Evolutionary conservation across 2,113 vertebrate genomes (phyloP), one percentile per base, ranked within the genome.

Genomic region (Pagrus major): DNA sequence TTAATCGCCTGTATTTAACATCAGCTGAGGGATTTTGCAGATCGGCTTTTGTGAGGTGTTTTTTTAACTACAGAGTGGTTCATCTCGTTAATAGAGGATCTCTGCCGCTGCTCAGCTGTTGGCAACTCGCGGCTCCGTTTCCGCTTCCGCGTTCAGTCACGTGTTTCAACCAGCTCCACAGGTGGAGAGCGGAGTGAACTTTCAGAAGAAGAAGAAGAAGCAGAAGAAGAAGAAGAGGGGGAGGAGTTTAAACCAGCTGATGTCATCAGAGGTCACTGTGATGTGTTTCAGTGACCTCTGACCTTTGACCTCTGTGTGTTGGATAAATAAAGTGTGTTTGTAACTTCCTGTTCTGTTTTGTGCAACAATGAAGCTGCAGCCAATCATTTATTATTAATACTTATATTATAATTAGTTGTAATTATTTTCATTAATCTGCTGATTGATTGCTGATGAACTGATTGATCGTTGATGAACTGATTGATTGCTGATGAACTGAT

Each of bases 131-230:
- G 41, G 33, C 58, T 71, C 84, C 5, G 66, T 89, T 93, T 93
- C 92, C 91, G 90, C 86, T 94, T 93, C 92, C 93, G 85, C 82
- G 83, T 93, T 77, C 25, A 84, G 84, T 91, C 92, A 93, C 89
- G 91, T 93, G 92, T 15, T 42, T 1, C 42, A 5, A 46, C 33
- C 61, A 71, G 77, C 67, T 79, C 91, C 81, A 92, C 92, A 92
- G 91, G 90, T 93, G 87, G 88, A 71, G 68, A 35, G 68, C 21
- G 2, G 46, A 44, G 52, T 3, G 42, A 84, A 85, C 64, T 84
- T 84, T 68, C 2, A 75, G 37, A 27, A 52, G 61, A 46, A 73
- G 63, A 27, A 60, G 66, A 11, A 44, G 70, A 65, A 51, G 63
- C 46, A n/a, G 35, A 44, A 29, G n/a, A 59, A 23, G 63, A 49